Evolutionary conservation across 2,888 invertebrate genomes (phyloP).

Genomic region (Polydrusus pterygomalis): DNA sequence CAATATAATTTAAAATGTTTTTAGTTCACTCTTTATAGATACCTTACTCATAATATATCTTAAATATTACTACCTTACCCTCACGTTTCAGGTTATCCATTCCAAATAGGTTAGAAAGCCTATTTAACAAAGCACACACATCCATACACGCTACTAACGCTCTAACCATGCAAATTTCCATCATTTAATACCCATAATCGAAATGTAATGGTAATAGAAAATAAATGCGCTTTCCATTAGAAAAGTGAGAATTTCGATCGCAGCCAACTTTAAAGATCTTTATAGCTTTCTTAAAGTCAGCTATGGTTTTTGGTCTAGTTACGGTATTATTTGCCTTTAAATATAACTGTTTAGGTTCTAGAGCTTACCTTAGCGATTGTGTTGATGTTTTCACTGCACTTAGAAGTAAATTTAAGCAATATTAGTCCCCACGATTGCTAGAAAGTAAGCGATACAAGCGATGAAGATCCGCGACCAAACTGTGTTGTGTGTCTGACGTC

Average conservation of each 20-base stretch:
- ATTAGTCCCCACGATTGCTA: conserved; percentile 43
- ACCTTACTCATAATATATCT: neutral
- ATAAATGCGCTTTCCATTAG: conserved; percentile 35
- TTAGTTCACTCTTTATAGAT: neutral
- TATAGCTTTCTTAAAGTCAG: conserved; percentile 30
- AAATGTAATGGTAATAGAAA: conserved; percentile 42
- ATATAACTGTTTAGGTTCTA: neutral
- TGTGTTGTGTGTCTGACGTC: conserved; percentile 62
- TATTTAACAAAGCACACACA: neutral
- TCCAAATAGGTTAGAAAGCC: conserved; percentile 31
- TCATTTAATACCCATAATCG: conserved; percentile 38
- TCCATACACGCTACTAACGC: neutral
- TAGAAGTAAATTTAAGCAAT: conserved; percentile 17
- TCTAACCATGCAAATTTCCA: conserved; percentile 33
- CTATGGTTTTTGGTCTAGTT: neutral
- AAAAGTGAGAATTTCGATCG: conserved; percentile 32
- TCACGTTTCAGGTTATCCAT: neutral
- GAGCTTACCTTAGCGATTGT: conserved; percentile 4
- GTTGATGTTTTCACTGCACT: conserved; percentile 24
- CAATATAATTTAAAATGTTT: neutral
- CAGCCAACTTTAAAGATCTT: conserved; percentile 34
- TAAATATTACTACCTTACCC: neutral
- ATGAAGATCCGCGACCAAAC: conserved; percentile 62
- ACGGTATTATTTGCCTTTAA: neutral
- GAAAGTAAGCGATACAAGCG: conserved; percentile 46